These are phyloP conservation scores for Dermatemys mawii DNA, from an alignment of 2,113 vertebrate genomes.

Conservation along the genomic window DNA sequence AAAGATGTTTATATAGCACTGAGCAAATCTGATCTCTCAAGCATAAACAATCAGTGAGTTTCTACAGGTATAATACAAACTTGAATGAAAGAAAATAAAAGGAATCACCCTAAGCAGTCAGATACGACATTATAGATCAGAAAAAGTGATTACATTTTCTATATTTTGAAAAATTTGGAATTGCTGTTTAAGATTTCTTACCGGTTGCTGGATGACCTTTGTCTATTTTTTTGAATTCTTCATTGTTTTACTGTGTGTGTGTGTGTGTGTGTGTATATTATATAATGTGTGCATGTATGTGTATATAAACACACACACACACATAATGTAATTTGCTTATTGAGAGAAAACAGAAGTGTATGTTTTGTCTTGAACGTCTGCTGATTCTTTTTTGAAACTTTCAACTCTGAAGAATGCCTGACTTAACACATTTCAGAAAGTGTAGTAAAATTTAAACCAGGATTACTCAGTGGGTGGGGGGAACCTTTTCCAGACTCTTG, in stretches of 20 bases:
- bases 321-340: constrained; percentile 7
- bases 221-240: constrained; percentile 48
- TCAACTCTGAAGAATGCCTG: constrained; percentile 54
- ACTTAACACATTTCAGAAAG: constrained; percentile 61
- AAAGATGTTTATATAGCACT: not conserved
- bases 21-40: not conserved
- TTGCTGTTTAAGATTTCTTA: constrained; percentile 37
- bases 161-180: constrained; percentile 1
- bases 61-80: not conserved
- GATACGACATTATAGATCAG: constrained; percentile 5
- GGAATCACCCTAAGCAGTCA: constrained; percentile 42
- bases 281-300: too few relatives aligned
- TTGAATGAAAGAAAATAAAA: constrained; percentile 51
- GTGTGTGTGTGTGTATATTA: constrained; percentile 20
- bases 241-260: constrained; percentile 46
- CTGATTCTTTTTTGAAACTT: constrained; percentile 64
- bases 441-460: constrained; percentile 61
- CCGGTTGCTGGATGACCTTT: constrained; percentile 33
- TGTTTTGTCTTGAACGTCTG: constrained; percentile 55
- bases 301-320: not conserved
- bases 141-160: constrained; percentile 15
- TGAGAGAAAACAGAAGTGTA: constrained; percentile 48
- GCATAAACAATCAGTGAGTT: not conserved
- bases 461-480: constrained; percentile 10
- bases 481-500: constrained; percentile 53